phyloP scores from a whole-genome alignment of 1,140 invertebrate species.

The Hyles euphorbiae region DNA sequence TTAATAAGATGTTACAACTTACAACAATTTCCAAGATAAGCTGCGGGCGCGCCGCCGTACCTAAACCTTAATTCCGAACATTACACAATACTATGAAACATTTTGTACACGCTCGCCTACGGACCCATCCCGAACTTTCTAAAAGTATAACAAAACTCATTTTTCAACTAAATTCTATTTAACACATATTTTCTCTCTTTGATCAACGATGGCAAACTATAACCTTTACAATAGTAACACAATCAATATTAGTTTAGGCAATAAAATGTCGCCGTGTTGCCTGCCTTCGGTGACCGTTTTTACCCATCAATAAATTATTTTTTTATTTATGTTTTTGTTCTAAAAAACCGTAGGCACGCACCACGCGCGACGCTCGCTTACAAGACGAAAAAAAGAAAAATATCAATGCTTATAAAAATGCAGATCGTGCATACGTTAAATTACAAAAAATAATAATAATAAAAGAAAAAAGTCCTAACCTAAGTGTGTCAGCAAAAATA shows the following conservation, averaged over 20 bases:
- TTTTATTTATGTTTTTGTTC: constrained; percentile 36
- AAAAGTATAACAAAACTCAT: constrained; percentile 71
- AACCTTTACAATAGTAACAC: constrained; percentile 69
- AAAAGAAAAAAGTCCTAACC: constrained; percentile 58
- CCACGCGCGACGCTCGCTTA: constrained; percentile 43
- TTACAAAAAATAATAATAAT: constrained; percentile 65
- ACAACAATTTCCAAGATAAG: constrained; percentile 65
- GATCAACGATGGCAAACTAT: constrained; percentile 72
- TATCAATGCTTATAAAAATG: constrained; percentile 66
- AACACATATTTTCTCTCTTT: constrained; percentile 65
- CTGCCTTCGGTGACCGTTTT: constrained; percentile 35
- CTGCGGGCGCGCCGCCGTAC: constrained; percentile 47
- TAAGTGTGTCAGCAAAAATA: constrained; percentile 74
- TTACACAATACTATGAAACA: constrained; percentile 72
- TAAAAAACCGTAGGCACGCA: constrained; percentile 38
- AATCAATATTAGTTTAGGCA: constrained; percentile 67
- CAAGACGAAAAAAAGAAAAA: constrained; percentile 40
- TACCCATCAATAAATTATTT: constrained; percentile 62
- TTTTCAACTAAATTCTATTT: constrained; percentile 62
- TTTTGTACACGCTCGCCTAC: constrained; percentile 60
- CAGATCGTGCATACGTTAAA: constrained; percentile 74
- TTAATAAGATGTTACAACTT: constrained; percentile 30
- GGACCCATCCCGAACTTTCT: constrained; percentile 41
- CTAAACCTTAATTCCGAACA: constrained; percentile 50
- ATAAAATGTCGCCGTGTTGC: constrained; percentile 42